These are phyloP conservation scores for Misgurnus mizolepis DNA, from an alignment of 2,113 vertebrate genomes.

Conservation along the genomic window DNA sequence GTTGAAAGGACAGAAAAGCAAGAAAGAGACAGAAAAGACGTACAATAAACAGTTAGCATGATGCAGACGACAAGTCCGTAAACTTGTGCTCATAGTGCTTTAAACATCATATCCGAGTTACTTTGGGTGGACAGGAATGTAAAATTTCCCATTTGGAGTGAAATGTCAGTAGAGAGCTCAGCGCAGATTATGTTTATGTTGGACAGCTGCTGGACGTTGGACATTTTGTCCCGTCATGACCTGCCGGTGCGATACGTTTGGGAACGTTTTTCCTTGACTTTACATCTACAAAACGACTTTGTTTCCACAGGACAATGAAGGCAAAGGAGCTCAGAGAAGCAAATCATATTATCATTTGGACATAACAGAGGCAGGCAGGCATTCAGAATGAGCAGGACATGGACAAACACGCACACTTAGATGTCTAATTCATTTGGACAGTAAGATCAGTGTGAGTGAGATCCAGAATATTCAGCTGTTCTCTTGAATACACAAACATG, in stretches of 20 bases:
- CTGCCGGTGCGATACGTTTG: conserved; percentile 3
- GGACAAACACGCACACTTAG: conserved; percentile 20
- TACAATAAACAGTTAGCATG: conserved; percentile 43
- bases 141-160: conserved; percentile 14
- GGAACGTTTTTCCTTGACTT: conserved; percentile 20
- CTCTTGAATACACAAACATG: neutral
- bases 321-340: conserved; percentile 14
- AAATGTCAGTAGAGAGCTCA: conserved; percentile 6
- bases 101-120: conserved; percentile 20
- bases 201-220: conserved; percentile 19
- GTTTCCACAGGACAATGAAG: conserved; percentile 19
- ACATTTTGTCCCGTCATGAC: conserved; percentile 2
- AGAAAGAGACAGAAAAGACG: conserved; percentile 25
- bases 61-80: conserved; percentile 32
- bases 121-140: conserved; percentile 15
- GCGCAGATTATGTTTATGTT: conserved; percentile 25
- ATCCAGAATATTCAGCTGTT: conserved; percentile 27
- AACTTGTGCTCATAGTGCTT: conserved; percentile 22
- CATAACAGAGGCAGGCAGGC: conserved; percentile 37
- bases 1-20: neutral
- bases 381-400: conserved; percentile 42
- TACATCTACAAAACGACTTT: neutral
- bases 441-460: conserved; percentile 39
- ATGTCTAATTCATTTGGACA: conserved; percentile 50
- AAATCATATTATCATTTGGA: conserved; percentile 37